These are phyloP conservation scores for Mugil cephalus DNA, from an alignment of 2,113 vertebrate genomes.

Conservation along the genomic window DNA sequence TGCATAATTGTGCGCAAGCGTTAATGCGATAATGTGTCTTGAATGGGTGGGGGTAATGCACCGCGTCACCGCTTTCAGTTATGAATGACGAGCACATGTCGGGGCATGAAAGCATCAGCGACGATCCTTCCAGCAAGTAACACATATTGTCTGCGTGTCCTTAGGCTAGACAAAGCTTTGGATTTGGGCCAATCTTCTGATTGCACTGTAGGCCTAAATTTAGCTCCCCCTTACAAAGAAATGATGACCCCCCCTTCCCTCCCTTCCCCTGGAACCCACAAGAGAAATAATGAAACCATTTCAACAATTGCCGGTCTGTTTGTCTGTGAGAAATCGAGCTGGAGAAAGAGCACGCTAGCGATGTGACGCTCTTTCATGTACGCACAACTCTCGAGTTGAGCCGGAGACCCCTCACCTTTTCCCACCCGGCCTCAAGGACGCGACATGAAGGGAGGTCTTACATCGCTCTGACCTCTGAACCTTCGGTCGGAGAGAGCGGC, in stretches of 20 bases:
- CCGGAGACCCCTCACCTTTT: conserved; percentile 45
- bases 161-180: conserved; percentile 2
- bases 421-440: conserved; percentile 36
- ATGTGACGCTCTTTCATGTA: conserved; percentile 44
- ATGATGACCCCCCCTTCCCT: conserved; percentile 45
- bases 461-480: conserved; percentile 45
- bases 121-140: background rate
- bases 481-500: conserved; percentile 4
- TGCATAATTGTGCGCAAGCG: conserved; percentile 48
- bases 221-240: conserved; percentile 9
- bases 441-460: conserved; percentile 40
- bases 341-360: conserved; percentile 36
- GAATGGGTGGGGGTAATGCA: conserved; percentile 1
- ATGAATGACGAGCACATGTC: conserved; percentile 18
- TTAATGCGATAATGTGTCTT: conserved; percentile 27
- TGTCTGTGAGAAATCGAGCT: conserved; percentile 53
- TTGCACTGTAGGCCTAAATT: conserved; percentile 26
- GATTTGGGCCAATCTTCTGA: conserved; percentile 55
- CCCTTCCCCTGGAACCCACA: conserved; percentile 16
- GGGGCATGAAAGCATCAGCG: conserved; percentile 2
- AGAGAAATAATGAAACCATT: conserved; percentile 46
- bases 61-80: background rate
- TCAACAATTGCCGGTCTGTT: conserved; percentile 67
- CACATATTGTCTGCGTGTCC: conserved; percentile 10
- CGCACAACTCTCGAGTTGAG: conserved; percentile 36